phyloP scores from a whole-genome alignment of 2,797 vertebrate genomes.

The Dallia pectoralis region DNA sequence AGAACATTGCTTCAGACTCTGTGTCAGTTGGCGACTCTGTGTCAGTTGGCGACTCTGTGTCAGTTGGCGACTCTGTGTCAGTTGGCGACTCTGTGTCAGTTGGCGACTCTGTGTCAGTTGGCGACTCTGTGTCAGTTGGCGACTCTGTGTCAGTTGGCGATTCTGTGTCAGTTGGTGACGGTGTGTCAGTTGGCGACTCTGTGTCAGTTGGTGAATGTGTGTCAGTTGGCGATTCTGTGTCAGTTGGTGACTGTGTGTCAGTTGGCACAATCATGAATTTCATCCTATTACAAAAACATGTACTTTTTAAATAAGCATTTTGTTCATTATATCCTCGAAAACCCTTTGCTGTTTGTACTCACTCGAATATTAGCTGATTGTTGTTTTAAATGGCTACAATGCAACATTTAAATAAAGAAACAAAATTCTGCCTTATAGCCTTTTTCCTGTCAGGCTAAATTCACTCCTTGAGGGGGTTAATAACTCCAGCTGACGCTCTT shows the following conservation, averaged over 20 bases:
- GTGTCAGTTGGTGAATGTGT: too few relatives aligned
- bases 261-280: neutral
- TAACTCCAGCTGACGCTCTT: neutral
- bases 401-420: neutral
- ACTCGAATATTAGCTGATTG: neutral
- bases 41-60: too few relatives aligned
- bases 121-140: too few relatives aligned
- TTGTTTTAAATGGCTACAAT: neutral
- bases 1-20: too few relatives aligned
- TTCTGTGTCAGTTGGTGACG: too few relatives aligned
- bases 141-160: too few relatives aligned
- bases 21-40: neutral
- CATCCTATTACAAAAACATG: neutral
- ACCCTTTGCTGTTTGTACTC: neutral
- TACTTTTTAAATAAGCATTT: neutral
- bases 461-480: conserved; percentile 1
- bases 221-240: too few relatives aligned
- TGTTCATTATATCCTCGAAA: neutral
- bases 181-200: too few relatives aligned
- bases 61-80: too few relatives aligned
- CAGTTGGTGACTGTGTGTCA: too few relatives aligned
- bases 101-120: too few relatives aligned
- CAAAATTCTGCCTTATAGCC: neutral
- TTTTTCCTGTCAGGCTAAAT: neutral
- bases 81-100: too few relatives aligned